Base-by-base conservation (phyloP, 2,888 invertebrate genomes). In the Euclidia mi region DNA sequence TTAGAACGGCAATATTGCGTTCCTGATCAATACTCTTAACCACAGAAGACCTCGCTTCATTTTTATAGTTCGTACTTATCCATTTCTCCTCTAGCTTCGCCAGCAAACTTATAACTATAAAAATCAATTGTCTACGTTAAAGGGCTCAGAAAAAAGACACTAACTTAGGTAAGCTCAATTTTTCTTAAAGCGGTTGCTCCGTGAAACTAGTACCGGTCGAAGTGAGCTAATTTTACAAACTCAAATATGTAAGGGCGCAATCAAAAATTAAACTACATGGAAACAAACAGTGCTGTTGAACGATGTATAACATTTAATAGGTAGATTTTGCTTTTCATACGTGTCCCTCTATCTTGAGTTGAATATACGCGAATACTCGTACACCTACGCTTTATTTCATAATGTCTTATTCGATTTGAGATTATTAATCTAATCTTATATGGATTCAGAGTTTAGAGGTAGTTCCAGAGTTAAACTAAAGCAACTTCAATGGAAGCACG, bases 211-310 rank as follows among this genome's bases (percentile, higher is more conserved):
- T 1, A 25, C 1, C 15, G 37, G 40, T 58, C 12, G 10, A 70
- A 70, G 46, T 70, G 47, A 55, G 9, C 46, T 55, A 57, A 55
- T 60, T 43, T 48, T 25, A 38, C 28, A 38, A 62, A 37, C 44
- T 55, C 41, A 44, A 56, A 63, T 55, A 60, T 56, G 61, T 60
- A 45, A 58, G 55, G 60, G 56, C 46, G 42, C 61, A 31, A 67
- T 73, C 52, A 67, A 69, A 74, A 65, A 68, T 64, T 68, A 53
- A 71, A 63, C 42, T 32, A 56, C 43, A 59, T 42, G 44, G 53
- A 50, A 64, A 65, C 51, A 58, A 62, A 69, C 15, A 57, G 12
- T 6, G 20, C 2, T 25, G 4, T 25, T 25, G 20, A 25, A 25
- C n/a, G n/a, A n/a, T n/a, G 7, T 25, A 25, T 25, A 25, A 25